phyloP scores from a whole-genome alignment of 2,888 invertebrate genomes.

The Archips xylosteana region DNA sequence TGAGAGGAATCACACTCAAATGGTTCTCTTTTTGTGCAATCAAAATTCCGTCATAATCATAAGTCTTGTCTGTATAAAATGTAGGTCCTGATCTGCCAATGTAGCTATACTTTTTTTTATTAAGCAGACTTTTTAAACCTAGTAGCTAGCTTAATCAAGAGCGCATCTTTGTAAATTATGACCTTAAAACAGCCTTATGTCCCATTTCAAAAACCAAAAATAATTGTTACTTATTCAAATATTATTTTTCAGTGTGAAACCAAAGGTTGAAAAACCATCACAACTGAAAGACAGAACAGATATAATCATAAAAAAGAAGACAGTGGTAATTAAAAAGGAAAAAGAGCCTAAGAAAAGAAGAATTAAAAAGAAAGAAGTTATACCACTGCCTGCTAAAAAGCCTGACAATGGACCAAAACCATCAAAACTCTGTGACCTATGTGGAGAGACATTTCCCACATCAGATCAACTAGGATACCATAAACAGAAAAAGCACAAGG shows the following conservation, averaged over 20 bases:
- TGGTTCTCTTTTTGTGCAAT: no score
- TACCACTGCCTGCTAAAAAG: slow-evolving; percentile 49
- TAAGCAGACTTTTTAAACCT: no score
- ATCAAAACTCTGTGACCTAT: slow-evolving; percentile 69
- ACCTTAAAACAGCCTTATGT: no score
- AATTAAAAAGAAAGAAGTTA: slow-evolving; percentile 50
- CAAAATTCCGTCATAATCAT: no score
- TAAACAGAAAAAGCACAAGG: slow-evolving; percentile 63
- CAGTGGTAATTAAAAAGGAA: slow-evolving; percentile 23
- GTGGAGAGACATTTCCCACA: slow-evolving; percentile 67
- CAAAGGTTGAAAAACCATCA: slow-evolving; percentile 54
- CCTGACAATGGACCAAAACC: slow-evolving; percentile 42
- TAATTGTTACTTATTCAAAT: neutral
- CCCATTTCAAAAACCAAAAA: no score
- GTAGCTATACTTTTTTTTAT: no score
- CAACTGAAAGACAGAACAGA: slow-evolving; percentile 20
- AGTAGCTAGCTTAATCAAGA: no score
- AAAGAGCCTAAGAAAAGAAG: slow-evolving; percentile 46
- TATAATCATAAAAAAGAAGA: slow-evolving; percentile 20
- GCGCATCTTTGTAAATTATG: no score
- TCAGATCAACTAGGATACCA: slow-evolving; percentile 64
- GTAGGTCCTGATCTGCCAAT: no score
- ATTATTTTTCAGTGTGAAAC: slow-evolving; percentile 19
- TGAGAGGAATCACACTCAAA: no score
- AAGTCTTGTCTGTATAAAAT: no score